phyloP scores from a whole-genome alignment of 2,888 invertebrate genomes.

The Agonopterix subpropinquella region DNA sequence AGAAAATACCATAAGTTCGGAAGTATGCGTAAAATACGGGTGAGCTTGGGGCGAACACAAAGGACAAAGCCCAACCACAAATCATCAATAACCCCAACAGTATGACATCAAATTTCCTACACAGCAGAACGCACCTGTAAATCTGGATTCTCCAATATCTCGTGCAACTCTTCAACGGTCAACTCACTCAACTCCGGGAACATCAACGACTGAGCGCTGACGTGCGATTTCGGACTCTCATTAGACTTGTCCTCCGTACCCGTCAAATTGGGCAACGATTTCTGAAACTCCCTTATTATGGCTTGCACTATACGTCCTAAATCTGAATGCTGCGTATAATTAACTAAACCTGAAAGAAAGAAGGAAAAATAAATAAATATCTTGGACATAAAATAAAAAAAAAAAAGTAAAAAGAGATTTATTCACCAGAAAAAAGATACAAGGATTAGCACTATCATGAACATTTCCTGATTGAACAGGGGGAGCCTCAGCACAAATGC shows the following conservation, averaged over 20 bases:
- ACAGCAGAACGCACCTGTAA: constrained; percentile 58
- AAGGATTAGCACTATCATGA: no score
- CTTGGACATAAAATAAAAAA: constrained; percentile 3
- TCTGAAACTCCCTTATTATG: constrained; percentile 85
- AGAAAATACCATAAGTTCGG: no score
- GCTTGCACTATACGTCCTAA: constrained; percentile 86
- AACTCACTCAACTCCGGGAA: constrained; percentile 56
- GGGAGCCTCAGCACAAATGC: no score
- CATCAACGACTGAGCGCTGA: constrained; percentile 37
- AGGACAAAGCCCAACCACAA: no score
- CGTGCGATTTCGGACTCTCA: constrained; percentile 47
- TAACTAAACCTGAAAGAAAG: constrained; percentile 71
- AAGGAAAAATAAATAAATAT: no score
- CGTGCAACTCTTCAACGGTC: constrained; percentile 79
- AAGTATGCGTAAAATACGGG: no score
- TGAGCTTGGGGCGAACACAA: no score
- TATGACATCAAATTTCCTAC: no score
- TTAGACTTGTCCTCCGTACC: constrained; percentile 48
- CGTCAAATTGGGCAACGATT: constrained; percentile 64
- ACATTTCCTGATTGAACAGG: no score
- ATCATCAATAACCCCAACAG: no score
- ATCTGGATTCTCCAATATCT: constrained; percentile 81
- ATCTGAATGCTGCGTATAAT: constrained; percentile 87
- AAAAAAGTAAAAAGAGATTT: no score
- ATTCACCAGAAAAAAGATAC: no score